Conservation (phyloP, 2,113 vertebrate species). For the Hippocampus comes region DNA sequence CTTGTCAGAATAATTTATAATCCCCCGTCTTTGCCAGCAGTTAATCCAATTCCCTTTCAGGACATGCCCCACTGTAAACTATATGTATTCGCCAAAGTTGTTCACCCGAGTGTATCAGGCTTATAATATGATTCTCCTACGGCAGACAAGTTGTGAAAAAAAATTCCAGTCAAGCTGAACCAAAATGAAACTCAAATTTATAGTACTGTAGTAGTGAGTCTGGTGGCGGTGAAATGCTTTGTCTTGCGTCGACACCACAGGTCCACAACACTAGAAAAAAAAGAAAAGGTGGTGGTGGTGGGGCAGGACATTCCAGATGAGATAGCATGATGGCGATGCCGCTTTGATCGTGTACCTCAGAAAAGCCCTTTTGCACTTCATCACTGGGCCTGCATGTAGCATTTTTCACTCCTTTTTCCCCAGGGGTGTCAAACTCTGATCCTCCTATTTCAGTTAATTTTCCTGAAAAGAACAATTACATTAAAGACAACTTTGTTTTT, state of each 20-base stretch:
- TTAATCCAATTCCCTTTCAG: constrained; percentile 64
- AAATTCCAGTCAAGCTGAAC: constrained; percentile 26
- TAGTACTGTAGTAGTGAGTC: constrained; percentile 39
- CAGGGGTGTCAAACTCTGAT: not conserved
- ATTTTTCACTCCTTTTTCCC: not conserved
- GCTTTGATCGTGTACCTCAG: constrained; percentile 48
- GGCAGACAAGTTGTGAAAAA: constrained; percentile 38
- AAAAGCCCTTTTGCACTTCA: constrained; percentile 3
- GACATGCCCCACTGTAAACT: constrained; percentile 43
- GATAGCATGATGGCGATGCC: constrained; percentile 31
- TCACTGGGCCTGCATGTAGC: not conserved
- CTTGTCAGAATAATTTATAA: constrained; percentile 57
- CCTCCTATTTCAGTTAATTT: constrained; percentile 10
- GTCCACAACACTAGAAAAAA: constrained; percentile 28
- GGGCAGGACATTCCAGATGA: constrained; percentile 49
- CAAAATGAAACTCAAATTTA: constrained; percentile 4
- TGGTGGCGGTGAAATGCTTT: constrained; percentile 16
- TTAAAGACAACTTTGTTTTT: not conserved
- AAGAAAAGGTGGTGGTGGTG: not conserved
- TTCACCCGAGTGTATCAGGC: constrained; percentile 51
- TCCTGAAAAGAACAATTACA: not conserved
- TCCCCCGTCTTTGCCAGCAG: constrained; percentile 42
- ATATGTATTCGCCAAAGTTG: constrained; percentile 45
- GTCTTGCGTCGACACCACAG: constrained; percentile 39
- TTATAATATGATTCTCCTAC: constrained; percentile 44